Percentiles rank a stretch among this genome's conserved stretches.
Conservation (phyloP, 2,888 invertebrate species). For the Hirudinaria manillensis region DNA sequence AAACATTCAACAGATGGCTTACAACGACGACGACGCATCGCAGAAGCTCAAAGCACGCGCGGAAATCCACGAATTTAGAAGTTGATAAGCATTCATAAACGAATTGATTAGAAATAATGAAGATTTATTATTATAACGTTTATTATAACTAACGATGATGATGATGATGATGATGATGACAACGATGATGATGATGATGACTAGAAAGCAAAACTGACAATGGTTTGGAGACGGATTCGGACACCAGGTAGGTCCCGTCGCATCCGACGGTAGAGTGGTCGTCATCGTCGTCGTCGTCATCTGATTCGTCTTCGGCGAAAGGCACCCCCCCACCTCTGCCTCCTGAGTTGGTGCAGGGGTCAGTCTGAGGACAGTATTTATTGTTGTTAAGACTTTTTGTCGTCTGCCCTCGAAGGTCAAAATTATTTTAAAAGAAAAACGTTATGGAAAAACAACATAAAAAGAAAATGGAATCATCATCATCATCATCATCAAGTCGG, state of each 20-base stretch:
- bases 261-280: slow-evolving; percentile 57
- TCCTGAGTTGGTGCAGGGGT: neutral
- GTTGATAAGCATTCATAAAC: no score
- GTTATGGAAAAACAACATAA: neutral
- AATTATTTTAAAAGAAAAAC: neutral
- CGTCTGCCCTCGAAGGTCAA: no score
- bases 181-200: neutral
- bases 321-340: neutral
- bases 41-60: no score
- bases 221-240: slow-evolving; percentile 76
- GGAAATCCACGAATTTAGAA: no score
- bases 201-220: slow-evolving; percentile 60
- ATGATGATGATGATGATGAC: slow-evolving; percentile 15
- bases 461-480: no score
- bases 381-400: neutral
- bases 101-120: no score
- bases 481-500: neutral
- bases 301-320: slow-evolving; percentile 24
- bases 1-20: no score
- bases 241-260: slow-evolving; percentile 88
- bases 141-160: neutral
- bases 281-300: slow-evolving; percentile 48
- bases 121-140: no score
- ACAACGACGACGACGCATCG: no score
- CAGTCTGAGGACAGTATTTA: slow-evolving; percentile 2